Conservation (phyloP, 2,888 invertebrate genomes). For the Meta bourneti region DNA sequence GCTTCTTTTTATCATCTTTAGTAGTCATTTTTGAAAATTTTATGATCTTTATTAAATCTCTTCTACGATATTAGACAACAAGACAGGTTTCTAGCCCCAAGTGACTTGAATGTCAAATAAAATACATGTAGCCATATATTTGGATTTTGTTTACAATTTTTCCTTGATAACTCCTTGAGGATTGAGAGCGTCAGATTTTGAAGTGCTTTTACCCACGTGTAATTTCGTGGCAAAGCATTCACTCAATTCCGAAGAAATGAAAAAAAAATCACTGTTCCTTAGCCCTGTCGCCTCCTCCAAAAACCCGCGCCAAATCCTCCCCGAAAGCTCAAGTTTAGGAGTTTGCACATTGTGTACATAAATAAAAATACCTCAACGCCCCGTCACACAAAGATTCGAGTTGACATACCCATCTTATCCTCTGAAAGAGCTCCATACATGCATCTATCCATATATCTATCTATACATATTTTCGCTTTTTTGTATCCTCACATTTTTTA, state of each 20-base stretch:
- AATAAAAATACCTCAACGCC: conserved; percentile 27
- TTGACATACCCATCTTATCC: conserved; percentile 64
- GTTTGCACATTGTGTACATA: conserved; percentile 18
- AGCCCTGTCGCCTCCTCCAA: background rate
- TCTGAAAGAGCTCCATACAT: conserved; percentile 43
- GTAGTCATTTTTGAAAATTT: too few relatives aligned
- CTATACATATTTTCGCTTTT: conserved; percentile 47
- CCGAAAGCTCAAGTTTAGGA: background rate
- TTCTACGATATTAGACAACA: too few relatives aligned
- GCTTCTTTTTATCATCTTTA: too few relatives aligned
- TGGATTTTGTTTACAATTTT: too few relatives aligned
- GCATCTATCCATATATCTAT: conserved; percentile 46
- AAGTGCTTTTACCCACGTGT: background rate
- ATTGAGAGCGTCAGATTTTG: background rate
- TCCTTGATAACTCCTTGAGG: too few relatives aligned
- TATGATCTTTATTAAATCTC: too few relatives aligned
- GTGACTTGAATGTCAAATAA: too few relatives aligned
- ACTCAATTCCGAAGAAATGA: background rate
- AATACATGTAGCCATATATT: too few relatives aligned
- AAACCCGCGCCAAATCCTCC: background rate
- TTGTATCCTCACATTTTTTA: conserved; percentile 49
- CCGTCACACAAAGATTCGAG: conserved; percentile 30
- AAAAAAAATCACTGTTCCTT: background rate
- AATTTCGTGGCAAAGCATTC: background rate
- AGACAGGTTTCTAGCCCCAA: too few relatives aligned